A percentile compares a stretch with the other conserved stretches of the same genome.
phyloP scores from a whole-genome alignment of 2,888 invertebrate genomes.

The Eupithecia insigniata region DNA sequence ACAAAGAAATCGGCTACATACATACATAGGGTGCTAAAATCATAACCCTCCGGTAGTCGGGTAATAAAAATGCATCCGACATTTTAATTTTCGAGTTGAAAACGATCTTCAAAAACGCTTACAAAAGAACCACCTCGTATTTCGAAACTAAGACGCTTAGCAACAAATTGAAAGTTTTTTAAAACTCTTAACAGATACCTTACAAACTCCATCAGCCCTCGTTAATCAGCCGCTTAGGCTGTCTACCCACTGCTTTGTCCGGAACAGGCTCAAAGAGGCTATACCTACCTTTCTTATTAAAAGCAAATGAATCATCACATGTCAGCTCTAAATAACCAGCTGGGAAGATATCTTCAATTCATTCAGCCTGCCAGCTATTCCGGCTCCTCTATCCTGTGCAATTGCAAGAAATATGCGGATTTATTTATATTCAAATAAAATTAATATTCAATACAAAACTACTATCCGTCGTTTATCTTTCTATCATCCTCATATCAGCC shows the following conservation, averaged over 20 bases:
- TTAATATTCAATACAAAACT: neutral
- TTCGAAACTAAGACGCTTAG: constrained; percentile 5
- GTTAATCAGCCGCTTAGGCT: constrained; percentile 65
- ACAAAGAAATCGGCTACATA: too few relatives aligned
- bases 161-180: constrained; percentile 45
- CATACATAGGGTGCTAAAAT: too few relatives aligned
- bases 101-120: neutral
- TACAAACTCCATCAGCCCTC: constrained; percentile 53
- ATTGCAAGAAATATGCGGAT: neutral
- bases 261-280: neutral
- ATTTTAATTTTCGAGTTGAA: neutral
- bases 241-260: neutral
- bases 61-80: neutral
- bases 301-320: neutral
- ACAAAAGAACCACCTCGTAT: constrained; percentile 4
- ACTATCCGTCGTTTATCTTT: neutral
- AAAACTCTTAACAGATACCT: constrained; percentile 43
- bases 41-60: too few relatives aligned
- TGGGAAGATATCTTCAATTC: neutral
- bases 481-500: too few relatives aligned
- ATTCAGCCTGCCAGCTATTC: neutral
- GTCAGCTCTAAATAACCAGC: neutral
- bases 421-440: neutral
- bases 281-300: neutral
- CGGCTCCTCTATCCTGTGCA: neutral